Base-by-base conservation (phyloP, 2,113 vertebrate genomes). In the Mus pahari region DNA sequence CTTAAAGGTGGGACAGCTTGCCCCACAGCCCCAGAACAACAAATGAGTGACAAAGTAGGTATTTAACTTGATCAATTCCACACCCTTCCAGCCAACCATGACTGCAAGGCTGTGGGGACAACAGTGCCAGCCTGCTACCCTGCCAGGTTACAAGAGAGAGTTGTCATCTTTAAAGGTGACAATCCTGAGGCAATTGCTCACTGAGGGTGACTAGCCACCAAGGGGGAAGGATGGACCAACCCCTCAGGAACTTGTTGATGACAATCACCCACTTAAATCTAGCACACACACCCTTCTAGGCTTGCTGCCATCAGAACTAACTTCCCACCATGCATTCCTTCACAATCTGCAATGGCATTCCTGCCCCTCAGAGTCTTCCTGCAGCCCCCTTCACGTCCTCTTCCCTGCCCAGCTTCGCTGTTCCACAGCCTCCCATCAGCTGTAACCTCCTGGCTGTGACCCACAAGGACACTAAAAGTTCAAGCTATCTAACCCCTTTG, bases 381-480 rank as follows among this genome's bases (percentile, higher is more conserved):
- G 90, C 79, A 70, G 74, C 81, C 28, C 94, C 79, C 0, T 78
- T 82, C 26, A 78, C 91, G 94, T 96, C 95, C 83, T 58, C 73
- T 36, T 95, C 89, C 82, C 60, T 1, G 0, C 48, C 93, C 87
- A 92, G 83, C 58, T 42, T 94, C 62, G 62, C 48, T 94, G 60
- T 89, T 93, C 94, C 88, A 92, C 55, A 95, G 14, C 86, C 81
- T 86, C 77, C 81, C 91, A 48, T 39, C 82, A 53, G 33, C 31
- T 33, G 8, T 50, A 87, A 89, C 89, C 82, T 94, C 73, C 66
- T 58, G 58, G 53, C 92, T 93, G 81, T 36, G 70, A 86, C 70
- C 94, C 84, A 93, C 89, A 53, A 94, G 86, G 86, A 92, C 77
- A 66, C 78, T 4, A 20, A 89, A 71, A 96, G 96, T 93, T 97